Base-by-base conservation (phyloP, 2,113 vertebrate species). In the Nipponia nippon region DNA sequence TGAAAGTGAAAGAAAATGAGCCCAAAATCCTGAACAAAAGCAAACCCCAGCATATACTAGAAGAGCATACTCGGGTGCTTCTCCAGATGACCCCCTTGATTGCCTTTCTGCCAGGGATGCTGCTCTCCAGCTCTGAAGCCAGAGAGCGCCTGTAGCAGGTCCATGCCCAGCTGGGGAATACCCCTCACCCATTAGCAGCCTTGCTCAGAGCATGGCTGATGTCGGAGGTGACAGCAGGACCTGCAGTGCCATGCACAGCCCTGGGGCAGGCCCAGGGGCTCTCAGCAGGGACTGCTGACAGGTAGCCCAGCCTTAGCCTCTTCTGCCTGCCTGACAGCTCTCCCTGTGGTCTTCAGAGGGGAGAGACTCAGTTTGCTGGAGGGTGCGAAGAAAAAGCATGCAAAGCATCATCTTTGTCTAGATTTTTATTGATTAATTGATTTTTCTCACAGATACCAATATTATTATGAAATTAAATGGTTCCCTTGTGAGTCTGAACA, bases 141-240 rank as follows among this genome's bases (percentile, higher is more conserved):
- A 59, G 36, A 40, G 7, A 66, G 21, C 4, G 3, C 2, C 25
- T 1, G 1, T 3, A 22, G 65, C 22, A 67, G 20, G 20, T 25
- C 61, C 12, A 9, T 13, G 5, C 23, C 42, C 75, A 53, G 42
- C 17, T 67, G n/a, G 32, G 11, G 27, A 94, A 53, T 4, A 47
- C 4, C 4, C 5, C 13, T 46, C 3, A 1, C 14, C n/a, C 29
- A 22, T 13, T 13, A 69, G 29, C 42, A 72, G 10, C 2, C 0
- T 5, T 52, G 40, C 19, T 69, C 26, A 42, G 47, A 75, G 61
- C 25, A 5, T 0, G 26, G 63, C 32, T 89, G 63, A 62, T 22
- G 8, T 2, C 19, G 2, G 38, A 71, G 34, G 38, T 34, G 34
- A 36, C 40, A 65, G 59, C 15, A 52, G 58, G 42, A 87, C 22